phyloP scores from a whole-genome alignment of 2,888 invertebrate species.

The Phymatocera aterrima region DNA sequence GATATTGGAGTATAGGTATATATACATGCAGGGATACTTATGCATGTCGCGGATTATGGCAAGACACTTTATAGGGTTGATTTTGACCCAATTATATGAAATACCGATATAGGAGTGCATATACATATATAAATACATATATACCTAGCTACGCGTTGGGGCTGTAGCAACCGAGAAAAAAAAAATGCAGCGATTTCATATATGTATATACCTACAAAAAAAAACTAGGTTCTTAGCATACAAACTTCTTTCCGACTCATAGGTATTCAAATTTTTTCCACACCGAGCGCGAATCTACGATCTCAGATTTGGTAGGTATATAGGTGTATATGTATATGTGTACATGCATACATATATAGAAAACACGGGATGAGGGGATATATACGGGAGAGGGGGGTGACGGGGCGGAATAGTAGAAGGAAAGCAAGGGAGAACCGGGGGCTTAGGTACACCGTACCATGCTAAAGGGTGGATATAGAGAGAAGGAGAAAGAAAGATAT shows the following conservation, averaged over 20 bases:
- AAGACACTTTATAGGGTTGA: background rate
- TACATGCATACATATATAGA: background rate
- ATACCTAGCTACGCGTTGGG: background rate
- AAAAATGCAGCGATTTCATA: background rate
- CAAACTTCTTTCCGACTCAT: conserved; percentile 61
- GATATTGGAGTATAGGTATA: background rate
- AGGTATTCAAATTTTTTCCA: conserved; percentile 61
- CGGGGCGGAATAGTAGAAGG: background rate
- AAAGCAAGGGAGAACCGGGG: conserved; percentile 15
- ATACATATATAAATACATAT: background rate
- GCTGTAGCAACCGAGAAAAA: background rate
- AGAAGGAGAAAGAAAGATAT: conserved; percentile 45
- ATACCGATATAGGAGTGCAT: background rate
- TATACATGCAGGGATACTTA: no score
- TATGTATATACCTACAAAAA: no score
- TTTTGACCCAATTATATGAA: background rate
- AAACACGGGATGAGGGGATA: conserved; percentile 19
- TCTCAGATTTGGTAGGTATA: conserved; percentile 45
- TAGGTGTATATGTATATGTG: no score
- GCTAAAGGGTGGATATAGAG: conserved; percentile 14
- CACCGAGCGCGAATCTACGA: conserved; percentile 46
- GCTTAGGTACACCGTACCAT: conserved; percentile 25
- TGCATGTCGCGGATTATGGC: background rate
- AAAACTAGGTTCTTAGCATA: conserved; percentile 52
- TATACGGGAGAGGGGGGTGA: background rate